A percentile compares a stretch with the other conserved stretches of the same genome.
Conservation (phyloP, 2,113 vertebrate genomes). For the Holacanthus passer region DNA sequence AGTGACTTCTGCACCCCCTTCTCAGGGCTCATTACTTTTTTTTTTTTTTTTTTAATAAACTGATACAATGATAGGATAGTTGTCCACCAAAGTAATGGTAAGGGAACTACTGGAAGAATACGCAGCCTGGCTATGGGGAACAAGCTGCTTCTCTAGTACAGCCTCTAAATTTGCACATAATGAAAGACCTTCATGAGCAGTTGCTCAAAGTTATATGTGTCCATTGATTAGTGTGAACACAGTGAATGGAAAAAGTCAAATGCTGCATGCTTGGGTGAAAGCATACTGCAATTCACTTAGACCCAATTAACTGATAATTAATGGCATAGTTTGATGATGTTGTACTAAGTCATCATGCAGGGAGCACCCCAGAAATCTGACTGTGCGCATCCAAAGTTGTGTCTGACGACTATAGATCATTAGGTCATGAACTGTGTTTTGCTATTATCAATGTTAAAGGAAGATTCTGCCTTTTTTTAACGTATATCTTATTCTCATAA, state of each 20-base stretch:
- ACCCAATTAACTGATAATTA: neutral
- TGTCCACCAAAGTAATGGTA: too few species aligned
- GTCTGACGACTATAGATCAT: neutral
- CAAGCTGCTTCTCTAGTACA: slow-evolving; percentile 2
- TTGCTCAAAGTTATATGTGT: neutral
- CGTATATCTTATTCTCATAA: neutral
- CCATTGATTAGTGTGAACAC: neutral
- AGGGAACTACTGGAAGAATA: neutral
- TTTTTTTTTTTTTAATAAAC: too few species aligned
- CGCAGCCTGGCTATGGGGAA: neutral
- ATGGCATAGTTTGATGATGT: neutral
- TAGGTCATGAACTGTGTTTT: neutral
- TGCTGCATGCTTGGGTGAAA: neutral
- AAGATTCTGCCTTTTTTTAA: neutral
- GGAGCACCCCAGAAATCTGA: neutral
- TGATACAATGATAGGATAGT: too few species aligned
- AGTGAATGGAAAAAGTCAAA: slow-evolving; percentile 1
- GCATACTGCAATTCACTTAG: neutral
- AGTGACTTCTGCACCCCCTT: too few species aligned
- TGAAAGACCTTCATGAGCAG: neutral
- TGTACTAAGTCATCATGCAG: neutral
- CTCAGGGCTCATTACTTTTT: too few species aligned
- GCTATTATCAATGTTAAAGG: neutral
- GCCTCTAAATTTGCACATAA: slow-evolving; percentile 10
- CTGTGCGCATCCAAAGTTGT: neutral